phyloP scores from a whole-genome alignment of 2,113 vertebrate genomes.

The Synchiropus splendidus region DNA sequence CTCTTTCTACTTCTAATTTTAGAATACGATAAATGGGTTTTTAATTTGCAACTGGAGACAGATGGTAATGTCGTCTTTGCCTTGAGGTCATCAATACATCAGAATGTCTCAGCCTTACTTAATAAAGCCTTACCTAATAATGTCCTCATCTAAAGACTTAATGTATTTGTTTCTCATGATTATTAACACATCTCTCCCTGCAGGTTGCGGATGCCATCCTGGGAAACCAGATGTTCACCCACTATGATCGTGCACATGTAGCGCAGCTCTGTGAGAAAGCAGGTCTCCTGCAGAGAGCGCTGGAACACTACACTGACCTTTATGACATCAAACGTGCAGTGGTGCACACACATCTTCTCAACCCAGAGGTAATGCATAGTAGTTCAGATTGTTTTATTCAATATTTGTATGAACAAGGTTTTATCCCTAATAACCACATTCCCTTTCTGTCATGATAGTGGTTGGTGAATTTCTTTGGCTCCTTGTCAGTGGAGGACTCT shows the following conservation, averaged over 20 bases:
- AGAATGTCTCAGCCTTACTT: too few species aligned
- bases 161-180: too few species aligned
- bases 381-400: too few species aligned
- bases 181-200: conserved; percentile 3
- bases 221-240: conserved; percentile 98
- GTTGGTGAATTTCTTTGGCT: conserved; percentile 98
- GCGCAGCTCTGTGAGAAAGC: conserved; percentile 98
- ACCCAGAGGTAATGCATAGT: conserved; percentile 92
- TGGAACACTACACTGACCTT: conserved; percentile 95
- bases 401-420: too few species aligned
- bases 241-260: conserved; percentile 95
- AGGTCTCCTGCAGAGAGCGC: conserved; percentile 89
- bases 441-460: conserved; percentile 65
- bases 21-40: too few species aligned
- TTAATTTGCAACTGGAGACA: too few species aligned
- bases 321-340: conserved; percentile 97
- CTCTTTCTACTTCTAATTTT: too few species aligned
- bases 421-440: too few species aligned
- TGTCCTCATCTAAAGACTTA: too few species aligned
- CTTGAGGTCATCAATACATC: too few species aligned
- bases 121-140: too few species aligned
- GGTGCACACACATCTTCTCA: conserved; percentile 96
- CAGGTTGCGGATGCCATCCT: conserved; percentile 97
- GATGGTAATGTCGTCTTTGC: too few species aligned
- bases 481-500: conserved; percentile 95